A percentile compares a stretch with the other conserved stretches of the same genome.
Evolutionary conservation across 2,797 vertebrate species (phyloP).

Genomic region (Knipowitschia caucasica): DNA sequence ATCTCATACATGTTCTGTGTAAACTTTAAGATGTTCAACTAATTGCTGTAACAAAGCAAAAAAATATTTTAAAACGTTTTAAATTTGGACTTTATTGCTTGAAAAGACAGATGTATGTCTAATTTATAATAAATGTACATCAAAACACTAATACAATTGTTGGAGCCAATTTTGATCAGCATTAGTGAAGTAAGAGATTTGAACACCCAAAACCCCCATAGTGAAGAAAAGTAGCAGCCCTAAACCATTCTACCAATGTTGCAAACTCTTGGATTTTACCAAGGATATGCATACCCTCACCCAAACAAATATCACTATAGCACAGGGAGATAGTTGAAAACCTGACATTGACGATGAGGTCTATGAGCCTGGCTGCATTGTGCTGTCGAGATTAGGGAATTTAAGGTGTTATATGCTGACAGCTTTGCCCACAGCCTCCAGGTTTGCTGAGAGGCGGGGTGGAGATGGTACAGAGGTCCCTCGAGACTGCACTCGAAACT

Average conservation of each 20-base stretch:
- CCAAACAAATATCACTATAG: background rate
- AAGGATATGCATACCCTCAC: background rate
- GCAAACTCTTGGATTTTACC: background rate
- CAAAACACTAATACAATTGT: background rate
- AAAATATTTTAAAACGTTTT: background rate
- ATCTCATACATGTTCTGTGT: background rate
- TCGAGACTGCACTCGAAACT: constrained; percentile 14
- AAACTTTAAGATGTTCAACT: background rate
- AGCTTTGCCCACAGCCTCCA: constrained; percentile 7
- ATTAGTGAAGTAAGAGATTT: background rate
- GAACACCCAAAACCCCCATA: background rate
- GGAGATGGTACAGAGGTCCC: constrained; percentile 11
- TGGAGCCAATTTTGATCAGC: background rate
- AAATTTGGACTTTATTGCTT: no score
- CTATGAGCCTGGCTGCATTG: constrained; percentile 3
- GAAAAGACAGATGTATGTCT: no score
- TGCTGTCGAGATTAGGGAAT: constrained; percentile 2
- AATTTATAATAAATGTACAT: no score
- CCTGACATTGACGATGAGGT: constrained; percentile 2
- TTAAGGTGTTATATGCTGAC: background rate
- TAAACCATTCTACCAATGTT: background rate
- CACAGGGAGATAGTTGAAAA: background rate
- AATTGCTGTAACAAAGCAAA: background rate
- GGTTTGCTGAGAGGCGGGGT: background rate
- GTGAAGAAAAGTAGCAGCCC: background rate